Evolutionary conservation across 2,797 vertebrate species (phyloP).

Genomic region (Phyllotis vaccarum): DNA sequence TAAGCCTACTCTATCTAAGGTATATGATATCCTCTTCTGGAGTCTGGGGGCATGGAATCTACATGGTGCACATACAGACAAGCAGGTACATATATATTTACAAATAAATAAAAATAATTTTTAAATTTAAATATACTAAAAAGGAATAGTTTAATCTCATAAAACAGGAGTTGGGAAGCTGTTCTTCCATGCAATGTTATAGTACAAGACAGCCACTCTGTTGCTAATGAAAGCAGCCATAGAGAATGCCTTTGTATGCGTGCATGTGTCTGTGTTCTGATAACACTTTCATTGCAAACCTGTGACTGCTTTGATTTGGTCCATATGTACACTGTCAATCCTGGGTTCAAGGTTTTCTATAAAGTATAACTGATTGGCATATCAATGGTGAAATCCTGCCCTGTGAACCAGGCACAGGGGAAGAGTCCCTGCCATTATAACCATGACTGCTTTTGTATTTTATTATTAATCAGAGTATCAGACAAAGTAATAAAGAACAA

Average conservation of each 20-base stretch:
- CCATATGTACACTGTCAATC: neutral
- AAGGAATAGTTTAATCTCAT: constrained; percentile 10
- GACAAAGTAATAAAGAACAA: neutral
- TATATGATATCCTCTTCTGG: neutral
- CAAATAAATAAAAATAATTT: neutral
- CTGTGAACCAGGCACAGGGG: neutral
- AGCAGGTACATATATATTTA: neutral
- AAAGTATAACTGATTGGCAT: neutral
- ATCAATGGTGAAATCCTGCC: neutral
- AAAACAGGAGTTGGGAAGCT: neutral
- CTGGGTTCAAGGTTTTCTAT: neutral
- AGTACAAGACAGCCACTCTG: neutral
- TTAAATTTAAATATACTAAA: constrained; percentile 5
- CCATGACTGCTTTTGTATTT: neutral
- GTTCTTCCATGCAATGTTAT: neutral
- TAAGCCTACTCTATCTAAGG: neutral
- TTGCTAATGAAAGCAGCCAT: neutral
- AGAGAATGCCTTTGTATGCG: neutral
- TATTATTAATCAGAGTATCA: neutral
- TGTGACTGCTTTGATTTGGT: neutral
- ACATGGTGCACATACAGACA: neutral
- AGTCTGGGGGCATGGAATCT: neutral
- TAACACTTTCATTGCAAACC: neutral
- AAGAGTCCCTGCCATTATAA: neutral
- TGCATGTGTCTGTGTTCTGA: neutral